These are phyloP conservation scores for Rhabditoides inermis DNA, from an alignment of 2,888 invertebrate species.

Conservation along the genomic window DNA sequence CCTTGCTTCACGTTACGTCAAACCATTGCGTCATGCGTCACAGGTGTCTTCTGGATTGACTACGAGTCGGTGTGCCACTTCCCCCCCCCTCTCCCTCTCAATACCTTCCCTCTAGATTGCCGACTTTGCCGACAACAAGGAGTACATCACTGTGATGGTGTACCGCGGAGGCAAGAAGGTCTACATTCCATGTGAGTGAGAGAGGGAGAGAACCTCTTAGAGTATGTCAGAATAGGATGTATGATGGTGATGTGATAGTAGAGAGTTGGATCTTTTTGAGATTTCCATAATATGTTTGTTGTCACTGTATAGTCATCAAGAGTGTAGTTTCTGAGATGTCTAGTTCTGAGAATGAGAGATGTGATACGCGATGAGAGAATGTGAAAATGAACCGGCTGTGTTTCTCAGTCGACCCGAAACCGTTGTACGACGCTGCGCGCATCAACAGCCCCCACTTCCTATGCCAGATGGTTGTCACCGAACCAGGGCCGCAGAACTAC, in stretches of 20 bases:
- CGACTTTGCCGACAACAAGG: constrained; percentile 84
- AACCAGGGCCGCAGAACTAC: constrained; percentile 61
- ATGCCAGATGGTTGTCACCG: constrained; percentile 71
- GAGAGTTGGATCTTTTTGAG: too few species aligned
- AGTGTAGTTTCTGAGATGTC: too few species aligned
- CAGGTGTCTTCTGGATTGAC: constrained; percentile 84
- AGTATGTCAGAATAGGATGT: too few species aligned
- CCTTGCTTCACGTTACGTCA: neutral
- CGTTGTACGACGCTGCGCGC: constrained; percentile 81
- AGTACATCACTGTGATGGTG: constrained; percentile 83
- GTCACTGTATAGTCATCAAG: too few species aligned
- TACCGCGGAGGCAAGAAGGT: constrained; percentile 78
- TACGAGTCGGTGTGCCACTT: constrained; percentile 77
- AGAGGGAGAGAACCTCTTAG: too few species aligned
- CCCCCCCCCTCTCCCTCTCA: constrained; percentile 86
- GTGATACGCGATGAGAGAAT: too few species aligned
- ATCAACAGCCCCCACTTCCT: constrained; percentile 93
- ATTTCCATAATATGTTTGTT: too few species aligned
- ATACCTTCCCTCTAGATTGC: too few species aligned
- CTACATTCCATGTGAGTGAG: constrained; percentile 82
- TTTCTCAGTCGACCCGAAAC: constrained; percentile 83
- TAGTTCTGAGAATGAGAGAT: too few species aligned
- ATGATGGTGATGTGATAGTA: too few species aligned
- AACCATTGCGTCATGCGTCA: constrained; percentile 4
- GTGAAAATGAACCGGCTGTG: too few species aligned